Conservation (phyloP, 2,888 invertebrate species). For the Didymodactylos carnosus region DNA sequence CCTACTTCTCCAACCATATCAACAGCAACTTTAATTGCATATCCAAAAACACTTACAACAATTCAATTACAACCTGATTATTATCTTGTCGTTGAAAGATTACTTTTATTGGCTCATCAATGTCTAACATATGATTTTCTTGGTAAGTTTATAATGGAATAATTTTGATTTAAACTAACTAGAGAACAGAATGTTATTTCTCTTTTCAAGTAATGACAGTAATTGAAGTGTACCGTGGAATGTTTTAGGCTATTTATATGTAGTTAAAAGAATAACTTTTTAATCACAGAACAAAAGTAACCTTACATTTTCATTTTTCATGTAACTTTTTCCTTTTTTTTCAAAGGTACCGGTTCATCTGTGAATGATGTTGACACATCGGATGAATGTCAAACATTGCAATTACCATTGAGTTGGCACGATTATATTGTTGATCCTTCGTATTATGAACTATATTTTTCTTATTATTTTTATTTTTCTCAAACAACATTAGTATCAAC, state of each 20-base stretch:
- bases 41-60: not conserved
- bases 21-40: not conserved
- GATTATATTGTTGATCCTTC: not conserved
- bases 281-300: constrained; percentile 58
- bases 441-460: not conserved
- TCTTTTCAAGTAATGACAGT: too few relatives aligned
- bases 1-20: too few relatives aligned
- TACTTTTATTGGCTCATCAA: not conserved
- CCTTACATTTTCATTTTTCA: constrained; percentile 74
- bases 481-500: constrained; percentile 43
- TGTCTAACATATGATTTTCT: not conserved
- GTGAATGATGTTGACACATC: constrained; percentile 65
- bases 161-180: too few relatives aligned
- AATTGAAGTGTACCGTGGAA: too few relatives aligned
- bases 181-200: too few relatives aligned
- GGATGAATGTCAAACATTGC: constrained; percentile 86
- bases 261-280: too few relatives aligned
- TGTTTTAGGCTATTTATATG: too few relatives aligned
- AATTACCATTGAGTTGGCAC: constrained; percentile 85
- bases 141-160: not conserved
- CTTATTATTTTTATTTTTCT: not conserved
- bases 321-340: constrained; percentile 66
- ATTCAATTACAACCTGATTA: not conserved
- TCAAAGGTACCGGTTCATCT: constrained; percentile 53
- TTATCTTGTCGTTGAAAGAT: not conserved